Evolutionary conservation across 2,797 vertebrate species (phyloP).

Genomic region (Oreochromis grahami): DNA sequence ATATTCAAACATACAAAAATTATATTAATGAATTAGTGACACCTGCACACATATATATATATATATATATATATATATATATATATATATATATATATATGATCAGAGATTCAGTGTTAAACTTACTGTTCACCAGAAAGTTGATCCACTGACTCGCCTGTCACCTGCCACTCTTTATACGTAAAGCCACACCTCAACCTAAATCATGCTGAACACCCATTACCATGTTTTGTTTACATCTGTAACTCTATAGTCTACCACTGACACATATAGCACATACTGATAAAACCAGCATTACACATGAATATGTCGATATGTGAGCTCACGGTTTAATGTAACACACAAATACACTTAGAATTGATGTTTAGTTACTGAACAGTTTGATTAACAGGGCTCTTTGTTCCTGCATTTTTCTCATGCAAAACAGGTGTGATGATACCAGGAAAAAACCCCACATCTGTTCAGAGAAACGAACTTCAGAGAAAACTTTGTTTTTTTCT

Average conservation of each 20-base stretch:
- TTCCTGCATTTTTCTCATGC: background rate
- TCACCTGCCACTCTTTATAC: conserved; percentile 2
- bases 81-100: no score
- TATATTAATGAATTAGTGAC: accelerated
- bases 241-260: background rate
- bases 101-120: background rate
- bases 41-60: background rate
- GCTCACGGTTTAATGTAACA: background rate
- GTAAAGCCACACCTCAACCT: background rate
- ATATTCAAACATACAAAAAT: background rate
- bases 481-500: background rate
- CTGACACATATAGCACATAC: background rate
- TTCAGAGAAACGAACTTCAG: background rate
- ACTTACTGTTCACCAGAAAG: background rate
- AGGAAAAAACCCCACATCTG: background rate
- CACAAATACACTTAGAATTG: background rate
- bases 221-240: background rate
- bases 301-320: background rate
- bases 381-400: background rate
- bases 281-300: background rate
- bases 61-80: background rate
- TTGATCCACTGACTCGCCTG: background rate
- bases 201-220: background rate
- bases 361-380: background rate
- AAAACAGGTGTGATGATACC: background rate